These are phyloP conservation scores for Perca flavescens DNA, from an alignment of 2,113 vertebrate species.

Conservation along the genomic window DNA sequence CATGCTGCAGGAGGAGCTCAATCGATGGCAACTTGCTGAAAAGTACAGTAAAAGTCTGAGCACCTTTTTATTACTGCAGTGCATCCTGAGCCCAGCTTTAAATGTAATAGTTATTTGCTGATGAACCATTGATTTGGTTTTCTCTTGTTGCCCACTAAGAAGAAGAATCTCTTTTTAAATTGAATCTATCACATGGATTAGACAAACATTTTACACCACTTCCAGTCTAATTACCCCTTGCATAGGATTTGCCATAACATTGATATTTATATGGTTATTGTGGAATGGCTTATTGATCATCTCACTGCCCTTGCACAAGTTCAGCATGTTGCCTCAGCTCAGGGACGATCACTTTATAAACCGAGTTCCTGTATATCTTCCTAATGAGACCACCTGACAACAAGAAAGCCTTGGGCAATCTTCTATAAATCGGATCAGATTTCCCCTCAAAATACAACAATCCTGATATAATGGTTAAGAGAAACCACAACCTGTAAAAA, in stretches of 20 bases:
- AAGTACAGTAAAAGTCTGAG: slow-evolving; percentile 56
- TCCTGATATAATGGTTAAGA: slow-evolving; percentile 2
- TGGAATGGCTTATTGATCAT: slow-evolving; percentile 68
- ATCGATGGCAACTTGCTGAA: slow-evolving; percentile 65
- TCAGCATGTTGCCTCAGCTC: slow-evolving; percentile 18
- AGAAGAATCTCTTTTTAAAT: slow-evolving; percentile 62
- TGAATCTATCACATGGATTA: slow-evolving; percentile 55
- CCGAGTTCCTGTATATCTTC: slow-evolving; percentile 43
- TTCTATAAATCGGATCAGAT: slow-evolving; percentile 5
- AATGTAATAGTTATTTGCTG: slow-evolving; percentile 67
- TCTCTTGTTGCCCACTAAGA: slow-evolving; percentile 62
- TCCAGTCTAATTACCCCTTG: slow-evolving; percentile 56
- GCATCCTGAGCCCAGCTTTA: slow-evolving; percentile 32
- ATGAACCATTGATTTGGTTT: slow-evolving; percentile 69
- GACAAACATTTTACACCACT: slow-evolving; percentile 46
- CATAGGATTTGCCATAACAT: slow-evolving; percentile 59
- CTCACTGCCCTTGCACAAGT: slow-evolving; percentile 32
- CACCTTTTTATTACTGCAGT: slow-evolving; percentile 45
- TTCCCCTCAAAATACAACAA: slow-evolving; percentile 8
- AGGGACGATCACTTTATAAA: slow-evolving; percentile 21
- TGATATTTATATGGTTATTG: slow-evolving; percentile 65
- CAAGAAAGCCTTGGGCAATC: neutral
- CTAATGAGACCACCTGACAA: slow-evolving; percentile 22
- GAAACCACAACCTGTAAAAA: slow-evolving; percentile 1
- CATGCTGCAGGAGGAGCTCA: slow-evolving; percentile 9